Evolutionary conservation across 2,113 vertebrate species (phyloP).

Genomic region (Peromyscus polionotus): DNA sequence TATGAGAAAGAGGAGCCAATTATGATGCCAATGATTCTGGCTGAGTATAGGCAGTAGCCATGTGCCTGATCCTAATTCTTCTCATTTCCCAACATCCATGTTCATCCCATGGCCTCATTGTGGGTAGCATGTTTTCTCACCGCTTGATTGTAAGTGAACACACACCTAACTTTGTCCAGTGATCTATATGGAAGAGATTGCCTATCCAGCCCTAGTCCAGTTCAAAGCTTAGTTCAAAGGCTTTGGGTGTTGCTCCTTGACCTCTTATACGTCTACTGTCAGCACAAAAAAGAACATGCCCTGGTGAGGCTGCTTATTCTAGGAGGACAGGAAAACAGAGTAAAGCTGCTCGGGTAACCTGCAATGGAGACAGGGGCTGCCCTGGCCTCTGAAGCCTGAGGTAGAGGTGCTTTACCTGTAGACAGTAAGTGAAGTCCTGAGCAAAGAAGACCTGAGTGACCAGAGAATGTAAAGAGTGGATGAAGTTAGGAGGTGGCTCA

Average conservation of each 20-base stretch:
- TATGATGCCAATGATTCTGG: not conserved
- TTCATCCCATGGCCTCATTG: not conserved
- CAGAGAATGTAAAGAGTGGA: not conserved
- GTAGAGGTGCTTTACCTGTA: not conserved
- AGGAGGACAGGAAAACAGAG: not conserved
- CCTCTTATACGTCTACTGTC: not conserved
- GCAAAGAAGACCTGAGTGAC: not conserved
- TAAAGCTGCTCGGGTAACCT: not conserved
- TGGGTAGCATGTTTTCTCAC: not conserved
- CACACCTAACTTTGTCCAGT: not conserved
- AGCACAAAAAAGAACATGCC: not conserved
- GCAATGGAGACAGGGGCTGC: not conserved
- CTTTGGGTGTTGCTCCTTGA: not conserved
- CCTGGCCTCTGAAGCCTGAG: not conserved
- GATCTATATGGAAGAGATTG: not conserved
- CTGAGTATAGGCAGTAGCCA: not conserved
- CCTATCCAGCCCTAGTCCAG: not conserved
- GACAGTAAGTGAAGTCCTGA: not conserved
- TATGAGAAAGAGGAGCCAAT: conserved; percentile 27
- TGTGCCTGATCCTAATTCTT: not conserved
- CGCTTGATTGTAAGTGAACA: not conserved
- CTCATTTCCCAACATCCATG: not conserved
- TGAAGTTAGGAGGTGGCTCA: not conserved
- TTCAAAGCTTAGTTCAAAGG: not conserved
- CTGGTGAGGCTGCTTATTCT: not conserved